Evolutionary conservation across 2,888 invertebrate species (phyloP).

Genomic region (Drosophila anomalata): DNA sequence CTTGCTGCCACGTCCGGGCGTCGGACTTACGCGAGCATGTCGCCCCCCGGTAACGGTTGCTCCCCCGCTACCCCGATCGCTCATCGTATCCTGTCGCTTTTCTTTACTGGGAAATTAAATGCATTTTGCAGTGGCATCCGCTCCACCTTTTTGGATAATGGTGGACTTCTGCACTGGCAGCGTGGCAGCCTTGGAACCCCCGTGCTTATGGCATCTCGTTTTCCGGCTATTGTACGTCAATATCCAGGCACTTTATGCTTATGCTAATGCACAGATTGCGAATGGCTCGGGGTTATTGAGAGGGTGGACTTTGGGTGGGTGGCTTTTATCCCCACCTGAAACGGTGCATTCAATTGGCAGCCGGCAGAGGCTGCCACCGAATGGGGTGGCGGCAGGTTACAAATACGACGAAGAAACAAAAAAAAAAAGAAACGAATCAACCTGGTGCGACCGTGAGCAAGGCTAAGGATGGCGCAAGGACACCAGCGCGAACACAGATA

Average conservation of each 20-base stretch:
- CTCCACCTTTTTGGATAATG: conserved; percentile 8
- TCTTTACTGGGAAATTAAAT: conserved; percentile 25
- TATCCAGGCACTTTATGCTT: conserved; percentile 42
- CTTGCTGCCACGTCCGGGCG: conserved; percentile 83
- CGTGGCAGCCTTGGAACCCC: conserved; percentile 2
- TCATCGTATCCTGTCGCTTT: conserved; percentile 33
- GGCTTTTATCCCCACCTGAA: conserved; percentile 11
- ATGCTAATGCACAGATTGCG: conserved; percentile 43
- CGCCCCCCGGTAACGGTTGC: conserved; percentile 70
- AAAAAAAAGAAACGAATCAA: background rate
- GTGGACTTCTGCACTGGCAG: background rate
- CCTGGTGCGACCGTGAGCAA: conserved; percentile 50
- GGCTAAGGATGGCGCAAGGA: conserved; percentile 60
- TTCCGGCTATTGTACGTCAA: conserved; percentile 30
- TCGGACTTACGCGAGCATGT: conserved; percentile 83
- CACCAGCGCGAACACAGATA: conserved; percentile 33
- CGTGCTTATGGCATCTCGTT: conserved; percentile 28
- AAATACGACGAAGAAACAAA: background rate
- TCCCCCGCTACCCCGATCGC: conserved; percentile 69
- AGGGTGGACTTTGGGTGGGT: background rate
- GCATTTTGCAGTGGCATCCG: conserved; percentile 33
- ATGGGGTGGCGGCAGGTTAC: background rate
- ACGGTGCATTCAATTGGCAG: conserved; percentile 36
- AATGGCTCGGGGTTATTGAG: conserved; percentile 3
- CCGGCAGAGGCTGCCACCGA: conserved; percentile 5